Evolutionary conservation across 2,888 invertebrate species (phyloP).

Genomic region (Zhuqinia jingwanae): DNA sequence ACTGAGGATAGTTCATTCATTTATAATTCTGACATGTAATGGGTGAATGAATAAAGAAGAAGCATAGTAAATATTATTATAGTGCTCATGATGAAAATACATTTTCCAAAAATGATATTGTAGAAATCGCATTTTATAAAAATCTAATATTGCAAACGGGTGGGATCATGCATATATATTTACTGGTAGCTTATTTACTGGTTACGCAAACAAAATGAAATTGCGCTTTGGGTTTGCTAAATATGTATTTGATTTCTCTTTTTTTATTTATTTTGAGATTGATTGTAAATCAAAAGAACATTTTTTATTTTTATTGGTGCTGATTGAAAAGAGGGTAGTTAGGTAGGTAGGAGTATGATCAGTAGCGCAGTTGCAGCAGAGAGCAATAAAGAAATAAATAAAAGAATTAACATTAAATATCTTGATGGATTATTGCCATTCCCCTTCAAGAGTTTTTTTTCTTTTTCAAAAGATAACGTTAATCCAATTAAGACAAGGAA

Average conservation of each 20-base stretch:
- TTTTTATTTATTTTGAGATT: neutral
- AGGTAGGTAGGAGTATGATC: neutral
- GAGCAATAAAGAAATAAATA: neutral
- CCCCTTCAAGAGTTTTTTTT: neutral
- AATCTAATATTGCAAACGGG: conserved; percentile 36
- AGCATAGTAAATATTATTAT: no score
- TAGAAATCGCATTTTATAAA: no score
- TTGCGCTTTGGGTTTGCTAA: neutral
- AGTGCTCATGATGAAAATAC: no score
- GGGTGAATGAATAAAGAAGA: conserved; percentile 25
- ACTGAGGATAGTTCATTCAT: neutral
- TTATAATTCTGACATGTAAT: conserved; percentile 19
- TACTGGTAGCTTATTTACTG: no score
- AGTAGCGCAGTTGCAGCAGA: neutral
- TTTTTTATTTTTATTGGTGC: neutral
- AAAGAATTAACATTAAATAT: no score
- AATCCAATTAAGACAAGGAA: conserved; percentile 44
- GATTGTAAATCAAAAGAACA: neutral
- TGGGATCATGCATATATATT: conserved; percentile 6
- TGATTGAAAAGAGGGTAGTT: conserved; percentile 2
- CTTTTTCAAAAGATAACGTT: conserved; percentile 19
- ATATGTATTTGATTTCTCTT: conserved; percentile 12
- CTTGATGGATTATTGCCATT: conserved; percentile 42
- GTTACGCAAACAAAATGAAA: neutral
- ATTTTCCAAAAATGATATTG: neutral